A percentile compares a stretch with the other conserved stretches of the same genome.
These are phyloP conservation scores for Microcebus tavaratra DNA, from an alignment of 2,113 vertebrate species.

Conservation along the genomic window DNA sequence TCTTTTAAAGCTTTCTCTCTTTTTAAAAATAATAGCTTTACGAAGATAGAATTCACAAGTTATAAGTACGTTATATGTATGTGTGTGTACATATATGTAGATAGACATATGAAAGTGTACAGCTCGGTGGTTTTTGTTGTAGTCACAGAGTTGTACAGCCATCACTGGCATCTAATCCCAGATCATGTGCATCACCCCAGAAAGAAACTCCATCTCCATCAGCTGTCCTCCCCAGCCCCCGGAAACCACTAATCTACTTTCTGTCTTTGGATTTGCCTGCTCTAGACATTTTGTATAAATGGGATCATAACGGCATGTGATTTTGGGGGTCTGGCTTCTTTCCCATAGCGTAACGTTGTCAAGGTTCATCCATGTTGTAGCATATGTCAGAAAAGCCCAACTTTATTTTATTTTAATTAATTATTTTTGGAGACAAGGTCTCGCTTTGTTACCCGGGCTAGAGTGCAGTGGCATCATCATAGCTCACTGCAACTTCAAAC, in stretches of 20 bases:
- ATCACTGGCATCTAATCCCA: not conserved
- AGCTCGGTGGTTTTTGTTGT: not conserved
- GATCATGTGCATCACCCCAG: not conserved
- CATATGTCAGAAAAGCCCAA: not conserved
- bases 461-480: too few species aligned
- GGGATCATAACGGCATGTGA: accelerated
- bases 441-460: too few species aligned
- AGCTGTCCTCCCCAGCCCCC: not conserved
- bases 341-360: not conserved
- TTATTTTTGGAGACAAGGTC: too few species aligned
- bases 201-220: not conserved
- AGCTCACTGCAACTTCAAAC: too few species aligned
- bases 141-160: not conserved
- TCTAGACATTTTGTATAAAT: not conserved
- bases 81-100: accelerated
- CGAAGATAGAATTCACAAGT: not conserved
- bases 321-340: not conserved
- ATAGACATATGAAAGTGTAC: not conserved
- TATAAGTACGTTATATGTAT: not conserved
- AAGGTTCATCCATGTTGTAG: not conserved
- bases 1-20: not conserved
- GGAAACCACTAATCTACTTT: not conserved
- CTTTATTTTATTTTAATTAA: not conserved
- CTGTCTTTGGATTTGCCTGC: not conserved
- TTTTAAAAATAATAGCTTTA: not conserved